A percentile compares a stretch with the other conserved stretches of the same genome.
Conservation (phyloP, 2,888 invertebrate genomes). For the Aromia moschata region DNA sequence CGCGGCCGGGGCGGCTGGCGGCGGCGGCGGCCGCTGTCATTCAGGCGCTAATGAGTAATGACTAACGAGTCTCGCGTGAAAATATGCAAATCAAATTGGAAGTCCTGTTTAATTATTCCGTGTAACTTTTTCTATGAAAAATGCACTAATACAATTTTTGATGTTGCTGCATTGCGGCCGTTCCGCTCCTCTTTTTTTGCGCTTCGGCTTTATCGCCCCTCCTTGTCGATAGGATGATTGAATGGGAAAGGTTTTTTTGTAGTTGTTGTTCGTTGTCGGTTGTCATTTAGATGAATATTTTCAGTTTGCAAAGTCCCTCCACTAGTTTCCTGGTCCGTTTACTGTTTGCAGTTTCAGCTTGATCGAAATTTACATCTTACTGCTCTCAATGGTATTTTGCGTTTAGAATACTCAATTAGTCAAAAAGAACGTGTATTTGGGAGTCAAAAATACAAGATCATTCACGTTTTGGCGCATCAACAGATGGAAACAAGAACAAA, state of each 20-base stretch:
- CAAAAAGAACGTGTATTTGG: too few species aligned
- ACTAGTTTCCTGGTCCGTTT: too few species aligned
- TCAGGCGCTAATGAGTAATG: conserved; percentile 64
- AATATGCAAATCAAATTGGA: conserved; percentile 65
- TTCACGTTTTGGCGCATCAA: too few species aligned
- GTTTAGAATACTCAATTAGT: too few species aligned
- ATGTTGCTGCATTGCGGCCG: conserved; percentile 44
- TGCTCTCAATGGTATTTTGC: too few species aligned
- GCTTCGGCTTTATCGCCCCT: conserved; percentile 32
- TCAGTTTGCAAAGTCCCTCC: too few species aligned
- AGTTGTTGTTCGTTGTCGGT: conserved; percentile 35
- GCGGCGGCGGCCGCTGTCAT: conserved; percentile 59
- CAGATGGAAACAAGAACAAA: too few species aligned
- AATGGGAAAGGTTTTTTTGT: conserved; percentile 36
- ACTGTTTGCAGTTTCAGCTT: too few species aligned
- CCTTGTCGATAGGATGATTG: conserved; percentile 45
- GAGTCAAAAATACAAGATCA: too few species aligned
- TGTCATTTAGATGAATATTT: conserved; percentile 20
- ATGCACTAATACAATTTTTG: conserved; percentile 55
- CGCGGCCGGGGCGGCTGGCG: conserved; percentile 40
- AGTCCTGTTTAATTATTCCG: conserved; percentile 63
- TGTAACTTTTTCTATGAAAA: conserved; percentile 54
- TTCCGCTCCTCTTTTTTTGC: conserved; percentile 32
- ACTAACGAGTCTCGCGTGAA: conserved; percentile 64
- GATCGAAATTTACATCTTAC: too few species aligned